Base-by-base conservation (phyloP, 2,113 vertebrate species). In the Pseudonaja textilis region DNA sequence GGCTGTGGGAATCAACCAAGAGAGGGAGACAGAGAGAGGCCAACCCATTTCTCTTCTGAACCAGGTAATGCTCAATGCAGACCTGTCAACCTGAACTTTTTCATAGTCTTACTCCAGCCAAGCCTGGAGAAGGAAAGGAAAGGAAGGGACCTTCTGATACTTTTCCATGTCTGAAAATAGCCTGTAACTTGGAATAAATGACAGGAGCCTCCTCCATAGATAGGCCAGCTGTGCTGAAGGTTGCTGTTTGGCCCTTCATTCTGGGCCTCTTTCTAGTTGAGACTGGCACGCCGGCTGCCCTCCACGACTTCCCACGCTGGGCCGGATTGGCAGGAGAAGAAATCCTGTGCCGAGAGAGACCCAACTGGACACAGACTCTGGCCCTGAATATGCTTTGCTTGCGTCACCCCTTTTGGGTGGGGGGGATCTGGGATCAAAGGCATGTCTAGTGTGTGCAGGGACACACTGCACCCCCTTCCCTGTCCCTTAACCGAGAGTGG, bases 381-480 rank as follows among this genome's bases (percentile, higher is more conserved):
- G 87, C 25, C 25, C 25, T 1, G 1, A 54, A 34, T 55, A 12
- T 18, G 5, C 14, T 52, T 10, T 88, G 50, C 47, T n/a, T 55
- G 25, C n/a, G 0, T 5, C 50, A 29, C 29, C 6, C 1, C 10
- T 25, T 57, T 2, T 50, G 7, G 1, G 9, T 1, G 25, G 11
- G 42, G 5, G 86, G 26, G 2, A 20, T 8, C 16, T 45, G 23
- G 9, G 25, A 29, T 54, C 86, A 11, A 22, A 39, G 23, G 29
- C 50, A 10, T 22, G 55, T 5, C 14, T 3, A 45, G 56, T 1
- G 25, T 29, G 39, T 54, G 42, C 5, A 57, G 50, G 42, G 9
- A 29, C 25, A 3, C 56, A 29, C 14, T 12, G 1, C 8, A 5
- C 34, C 34, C 12, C 26, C 47, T 25, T 20, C 50, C 14, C 54